Evolutionary conservation across 2,797 vertebrate genomes (phyloP).

Genomic region (Intellagama lesueurii): DNA sequence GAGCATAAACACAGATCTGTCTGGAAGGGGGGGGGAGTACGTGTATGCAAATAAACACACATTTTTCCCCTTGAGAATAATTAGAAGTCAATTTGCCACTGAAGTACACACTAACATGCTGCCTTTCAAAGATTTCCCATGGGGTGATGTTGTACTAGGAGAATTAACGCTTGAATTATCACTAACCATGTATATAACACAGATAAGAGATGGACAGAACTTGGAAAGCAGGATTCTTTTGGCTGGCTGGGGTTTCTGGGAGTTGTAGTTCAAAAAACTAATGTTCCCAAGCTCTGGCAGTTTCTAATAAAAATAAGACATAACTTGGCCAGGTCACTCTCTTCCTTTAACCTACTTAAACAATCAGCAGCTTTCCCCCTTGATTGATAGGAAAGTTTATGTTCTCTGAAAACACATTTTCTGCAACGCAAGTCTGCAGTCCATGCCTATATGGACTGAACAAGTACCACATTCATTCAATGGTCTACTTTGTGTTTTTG

Average conservation of each 20-base stretch:
- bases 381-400: neutral
- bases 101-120: neutral
- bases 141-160: constrained; percentile 5
- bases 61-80: neutral
- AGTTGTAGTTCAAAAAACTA: too few relatives aligned
- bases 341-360: neutral
- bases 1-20: neutral
- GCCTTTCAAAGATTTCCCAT: constrained; percentile 17
- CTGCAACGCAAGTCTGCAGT: neutral
- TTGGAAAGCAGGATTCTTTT: too few relatives aligned
- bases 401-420: neutral
- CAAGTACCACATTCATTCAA: too few relatives aligned
- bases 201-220: neutral
- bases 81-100: neutral
- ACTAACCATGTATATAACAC: neutral
- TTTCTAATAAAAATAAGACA: neutral
- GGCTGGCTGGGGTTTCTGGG: too few relatives aligned
- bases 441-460: neutral
- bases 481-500: too few relatives aligned
- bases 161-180: neutral
- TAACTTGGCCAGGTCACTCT: neutral
- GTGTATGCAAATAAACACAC: constrained; percentile 20
- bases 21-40: constrained; percentile 20
- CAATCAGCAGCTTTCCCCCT: neutral
- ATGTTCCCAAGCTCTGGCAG: too few relatives aligned